phyloP scores from a whole-genome alignment of 2,113 vertebrate genomes.

The Barbus barbus region DNA sequence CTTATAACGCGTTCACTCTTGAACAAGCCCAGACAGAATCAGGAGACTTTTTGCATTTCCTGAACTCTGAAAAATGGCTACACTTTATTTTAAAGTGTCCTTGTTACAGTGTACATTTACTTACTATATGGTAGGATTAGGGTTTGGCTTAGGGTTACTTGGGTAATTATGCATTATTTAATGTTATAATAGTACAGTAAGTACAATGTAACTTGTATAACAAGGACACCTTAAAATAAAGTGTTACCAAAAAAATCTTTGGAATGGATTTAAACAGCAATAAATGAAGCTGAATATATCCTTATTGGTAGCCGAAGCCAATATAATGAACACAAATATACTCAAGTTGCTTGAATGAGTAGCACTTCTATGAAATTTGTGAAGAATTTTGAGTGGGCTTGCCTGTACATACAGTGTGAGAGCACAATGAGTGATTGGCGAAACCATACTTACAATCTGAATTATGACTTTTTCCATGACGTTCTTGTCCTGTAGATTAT shows the following conservation, averaged over 20 bases:
- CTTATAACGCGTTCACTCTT: not conserved
- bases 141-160: no score
- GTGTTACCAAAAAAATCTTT: not conserved
- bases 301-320: not conserved
- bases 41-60: not conserved
- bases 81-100: no score
- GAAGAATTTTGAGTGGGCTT: not conserved
- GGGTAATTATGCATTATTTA: no score
- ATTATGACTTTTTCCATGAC: conserved; percentile 78
- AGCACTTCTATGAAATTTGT: not conserved
- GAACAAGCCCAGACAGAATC: conserved; percentile 7
- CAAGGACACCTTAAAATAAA: no score
- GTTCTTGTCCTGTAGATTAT: conserved; percentile 83
- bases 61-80: not conserved
- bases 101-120: no score
- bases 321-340: not conserved
- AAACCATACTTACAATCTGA: conserved; percentile 80
- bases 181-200: no score
- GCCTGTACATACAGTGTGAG: not conserved
- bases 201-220: no score
- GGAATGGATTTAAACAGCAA: not conserved
- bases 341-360: not conserved
- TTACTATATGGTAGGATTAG: no score
- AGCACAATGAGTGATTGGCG: conserved; percentile 10
- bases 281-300: not conserved